Evolutionary conservation across 2,113 vertebrate species (phyloP).

Genomic region (Lophochroa leadbeateri): DNA sequence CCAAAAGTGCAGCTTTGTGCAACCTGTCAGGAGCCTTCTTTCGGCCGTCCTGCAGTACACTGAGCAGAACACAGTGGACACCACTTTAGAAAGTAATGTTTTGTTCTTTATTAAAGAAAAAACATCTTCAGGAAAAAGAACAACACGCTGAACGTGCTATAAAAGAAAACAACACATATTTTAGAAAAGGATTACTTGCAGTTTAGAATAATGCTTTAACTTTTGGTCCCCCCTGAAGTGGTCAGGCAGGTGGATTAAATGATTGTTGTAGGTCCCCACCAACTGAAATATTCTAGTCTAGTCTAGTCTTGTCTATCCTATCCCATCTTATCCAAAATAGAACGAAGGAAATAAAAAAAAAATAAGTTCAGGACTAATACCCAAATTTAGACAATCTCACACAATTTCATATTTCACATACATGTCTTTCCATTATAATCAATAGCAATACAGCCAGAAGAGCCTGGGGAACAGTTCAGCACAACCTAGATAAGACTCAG

Average conservation of each 20-base stretch:
- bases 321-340: background rate
- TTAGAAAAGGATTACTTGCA: background rate
- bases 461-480: background rate
- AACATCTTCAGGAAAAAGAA: background rate
- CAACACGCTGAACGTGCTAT: background rate
- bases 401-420: background rate
- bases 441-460: background rate
- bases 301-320: background rate
- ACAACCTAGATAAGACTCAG: background rate
- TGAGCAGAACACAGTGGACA: no score
- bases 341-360: background rate
- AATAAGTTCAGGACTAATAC: background rate
- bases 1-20: no score
- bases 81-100: background rate
- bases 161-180: background rate
- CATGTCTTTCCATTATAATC: background rate
- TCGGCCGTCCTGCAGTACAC: no score
- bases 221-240: background rate
- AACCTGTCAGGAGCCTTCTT: no score
- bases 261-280: background rate
- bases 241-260: background rate
- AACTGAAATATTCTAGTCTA: background rate
- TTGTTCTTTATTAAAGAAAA: background rate
- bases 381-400: background rate
- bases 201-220: background rate